Conservation (phyloP, 1,140 invertebrate genomes). For the Sinella curviseta region DNA sequence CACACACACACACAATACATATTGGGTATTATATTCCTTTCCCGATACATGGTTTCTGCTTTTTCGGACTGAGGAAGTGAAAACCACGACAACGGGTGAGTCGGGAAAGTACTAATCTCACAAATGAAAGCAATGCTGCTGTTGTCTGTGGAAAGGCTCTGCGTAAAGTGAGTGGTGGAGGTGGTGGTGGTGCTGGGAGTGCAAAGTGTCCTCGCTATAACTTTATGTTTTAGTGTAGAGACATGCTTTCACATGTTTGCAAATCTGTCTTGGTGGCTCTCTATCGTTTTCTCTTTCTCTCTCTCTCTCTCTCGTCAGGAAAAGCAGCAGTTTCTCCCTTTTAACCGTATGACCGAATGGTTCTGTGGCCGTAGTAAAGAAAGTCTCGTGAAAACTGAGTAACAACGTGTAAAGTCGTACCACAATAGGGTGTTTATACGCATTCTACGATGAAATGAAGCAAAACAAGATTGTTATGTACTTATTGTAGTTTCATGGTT, state of each 20-base stretch:
- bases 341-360: slow-evolving; percentile 2
- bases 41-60: too few species aligned
- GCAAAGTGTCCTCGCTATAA: background rate
- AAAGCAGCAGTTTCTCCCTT: background rate
- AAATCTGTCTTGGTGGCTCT: background rate
- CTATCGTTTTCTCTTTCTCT: background rate
- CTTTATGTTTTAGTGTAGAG: background rate
- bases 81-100: background rate
- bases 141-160: background rate
- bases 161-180: background rate
- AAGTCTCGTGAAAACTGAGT: background rate
- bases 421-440: slow-evolving; percentile 13
- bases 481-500: background rate
- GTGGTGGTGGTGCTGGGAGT: too few species aligned
- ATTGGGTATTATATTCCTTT: too few species aligned
- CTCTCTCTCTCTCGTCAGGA: background rate
- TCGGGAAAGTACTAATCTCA: background rate
- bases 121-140: background rate
- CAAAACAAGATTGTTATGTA: background rate
- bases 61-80: background rate
- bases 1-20: too few species aligned
- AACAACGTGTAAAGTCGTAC: slow-evolving; percentile 1
- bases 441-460: background rate
- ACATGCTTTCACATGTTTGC: background rate
- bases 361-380: background rate